Evolutionary conservation across 1,140 invertebrate genomes (phyloP), one percentile per base, ranked within the genome.

Genomic region (Mesaphorura yosii): DNA sequence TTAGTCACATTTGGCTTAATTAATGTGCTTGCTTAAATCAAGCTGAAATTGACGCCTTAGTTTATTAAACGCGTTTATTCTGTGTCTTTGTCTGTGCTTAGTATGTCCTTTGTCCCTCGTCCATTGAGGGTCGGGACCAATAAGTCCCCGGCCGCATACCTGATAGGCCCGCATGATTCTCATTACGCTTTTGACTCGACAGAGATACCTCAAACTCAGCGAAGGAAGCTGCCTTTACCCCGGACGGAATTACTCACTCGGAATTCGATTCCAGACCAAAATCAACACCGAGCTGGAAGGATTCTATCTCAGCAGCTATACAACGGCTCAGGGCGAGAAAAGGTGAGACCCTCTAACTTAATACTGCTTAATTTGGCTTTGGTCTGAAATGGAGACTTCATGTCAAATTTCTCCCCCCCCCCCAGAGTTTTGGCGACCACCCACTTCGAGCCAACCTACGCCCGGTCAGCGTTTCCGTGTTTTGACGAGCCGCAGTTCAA

Each of bases 401-500:
- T 5, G 19, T 25, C 7, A 25, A 41, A 41, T 41, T 38, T 17
- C 5, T 7, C 28, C 69, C 29, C 64, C 95, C 5, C 6, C 28
- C 69, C 29, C 64, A 95, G 90, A 67, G 83, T 84, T 64, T 75
- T 96, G 48, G 90, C 90, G 0, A 86, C 91, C 3, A 96, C 93
- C 1, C 87, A 96, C 66, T 98, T 98, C 66, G 87, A 96, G 69
- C 82, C 94, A 45, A 93, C 89, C 5, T 86, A 88, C 59, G 94
- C 94, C 0, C 76, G 94, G 17, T 80, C 83, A 51, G 90, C 92
- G 0, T 98, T 98, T 67, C 94, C 94, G 0, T 97, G 92, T 67
- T 90, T 96, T 63, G 94, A 98, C 68, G 94, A 98, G 64, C 94
- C 93, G 0, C 85, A 92, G 46, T 82, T 95, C 53, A 88, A 96